Evolutionary conservation across 2,888 invertebrate genomes (phyloP), one percentile per base, ranked within the genome.

Genomic region (Tinea trinotella): DNA sequence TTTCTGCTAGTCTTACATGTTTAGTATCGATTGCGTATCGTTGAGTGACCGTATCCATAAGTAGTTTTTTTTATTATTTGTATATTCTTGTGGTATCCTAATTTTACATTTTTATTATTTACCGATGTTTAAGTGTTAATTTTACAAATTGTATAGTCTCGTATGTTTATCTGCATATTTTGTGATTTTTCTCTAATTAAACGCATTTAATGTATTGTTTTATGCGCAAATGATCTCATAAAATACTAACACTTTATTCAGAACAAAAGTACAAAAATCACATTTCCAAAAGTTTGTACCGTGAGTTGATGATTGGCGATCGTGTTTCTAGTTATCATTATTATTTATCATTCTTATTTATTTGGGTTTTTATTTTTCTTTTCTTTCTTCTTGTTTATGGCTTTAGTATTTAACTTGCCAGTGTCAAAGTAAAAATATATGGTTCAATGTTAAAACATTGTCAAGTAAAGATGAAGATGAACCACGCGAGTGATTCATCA

Each of bases 1-100:
- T 84, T 84, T 85, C 82, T 75, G 71, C 85, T 85, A 85, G 85
- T 85, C 85, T 84, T 84, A 84, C 79, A 78, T 84, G 72, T 71
- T 69, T 72, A 67, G 69, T 46, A 13, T 76, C 74, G 75, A 73
- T 13, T 34, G 72, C 65, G 74, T 76, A 70, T 73, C 68, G 70
- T 74, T 70, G 70, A 69, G 75, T 68, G 74, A 70, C 72, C 68
- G 75, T 78, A 70, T 64, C 69, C 66, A 68, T 71, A 74, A 77
- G 74, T 64, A 56, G 44, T 71, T 74, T 69, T 75, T n/a, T n/a
- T n/a, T n/a, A n/a, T n/a, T n/a, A n/a, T n/a, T 75, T 84, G 81
- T 85, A 84, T 84, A 84, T 83, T 81, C 70, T 73, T 73, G 79
- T 78, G 66, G 63, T 56, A 24, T 50, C 3, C 5, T 46, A 66